Percentiles rank a stretch among this genome's conserved stretches.
These are phyloP conservation scores for Exephanes ischioxanthus DNA, from an alignment of 2,888 invertebrate species.

Conservation along the genomic window DNA sequence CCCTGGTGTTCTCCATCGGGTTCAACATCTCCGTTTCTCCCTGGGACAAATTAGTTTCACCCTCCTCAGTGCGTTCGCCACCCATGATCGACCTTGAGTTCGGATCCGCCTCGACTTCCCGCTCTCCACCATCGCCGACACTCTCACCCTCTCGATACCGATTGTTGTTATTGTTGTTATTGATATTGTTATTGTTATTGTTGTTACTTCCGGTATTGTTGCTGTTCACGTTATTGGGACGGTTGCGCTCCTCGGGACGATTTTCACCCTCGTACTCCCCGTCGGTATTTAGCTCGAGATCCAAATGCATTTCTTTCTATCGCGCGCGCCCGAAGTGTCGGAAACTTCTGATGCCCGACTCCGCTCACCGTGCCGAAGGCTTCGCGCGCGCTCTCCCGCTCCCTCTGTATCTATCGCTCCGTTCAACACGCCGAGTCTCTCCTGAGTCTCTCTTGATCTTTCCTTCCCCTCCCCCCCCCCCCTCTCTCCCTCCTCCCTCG, in stretches of 20 bases:
- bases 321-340: slow-evolving; percentile 67
- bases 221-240: slow-evolving; percentile 20
- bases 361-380: slow-evolving; percentile 22
- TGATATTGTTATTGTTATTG: slow-evolving; percentile 32
- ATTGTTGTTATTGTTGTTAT: slow-evolving; percentile 25
- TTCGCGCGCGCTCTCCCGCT: slow-evolving; percentile 32
- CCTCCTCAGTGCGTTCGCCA: slow-evolving; percentile 5
- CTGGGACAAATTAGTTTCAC: background rate
- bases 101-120: slow-evolving; percentile 18
- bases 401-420: slow-evolving; percentile 41
- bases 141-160: slow-evolving; percentile 55
- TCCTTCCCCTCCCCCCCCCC: background rate
- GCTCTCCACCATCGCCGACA: slow-evolving; percentile 10
- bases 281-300: slow-evolving; percentile 61
- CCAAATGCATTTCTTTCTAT: slow-evolving; percentile 60
- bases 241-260: slow-evolving; percentile 12
- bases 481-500: background rate
- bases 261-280: slow-evolving; percentile 56
- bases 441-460: slow-evolving; percentile 16
- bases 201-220: slow-evolving; percentile 37
- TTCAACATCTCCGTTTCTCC: slow-evolving; percentile 61
- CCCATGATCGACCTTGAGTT: background rate
- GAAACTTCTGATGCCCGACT: slow-evolving; percentile 64
- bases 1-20: slow-evolving; percentile 36
- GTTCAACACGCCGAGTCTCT: slow-evolving; percentile 35